Percentiles rank a stretch among this genome's conserved stretches.
phyloP scores from a whole-genome alignment of 2,888 invertebrate species.

The Alitta virens region DNA sequence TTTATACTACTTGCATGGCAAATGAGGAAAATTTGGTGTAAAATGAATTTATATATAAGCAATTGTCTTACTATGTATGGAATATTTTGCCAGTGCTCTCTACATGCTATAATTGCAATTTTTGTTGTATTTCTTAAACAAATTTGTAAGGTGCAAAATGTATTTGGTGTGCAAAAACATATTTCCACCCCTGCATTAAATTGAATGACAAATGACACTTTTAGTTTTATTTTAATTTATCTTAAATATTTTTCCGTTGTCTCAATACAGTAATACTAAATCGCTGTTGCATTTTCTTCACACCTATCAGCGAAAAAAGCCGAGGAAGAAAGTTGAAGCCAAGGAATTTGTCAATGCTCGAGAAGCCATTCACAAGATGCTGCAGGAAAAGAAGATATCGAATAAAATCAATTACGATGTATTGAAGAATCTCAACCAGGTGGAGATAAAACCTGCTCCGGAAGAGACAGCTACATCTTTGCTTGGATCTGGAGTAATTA shows the following conservation, averaged over 20 bases:
- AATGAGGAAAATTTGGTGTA: too few species aligned
- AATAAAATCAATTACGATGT: constrained; percentile 98
- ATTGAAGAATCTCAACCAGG: constrained; percentile 69
- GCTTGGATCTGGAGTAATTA: neutral
- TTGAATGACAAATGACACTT: too few species aligned
- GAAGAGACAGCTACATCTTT: neutral
- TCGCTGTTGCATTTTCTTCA: too few species aligned
- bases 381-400: constrained; percentile 93
- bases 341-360: constrained; percentile 61
- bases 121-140: too few species aligned
- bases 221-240: neutral
- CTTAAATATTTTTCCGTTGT: neutral
- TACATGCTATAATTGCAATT: too few species aligned
- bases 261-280: neutral
- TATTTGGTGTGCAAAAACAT: too few species aligned
- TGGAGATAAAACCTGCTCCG: constrained; percentile 3
- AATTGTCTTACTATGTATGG: too few species aligned
- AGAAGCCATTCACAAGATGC: constrained; percentile 94
- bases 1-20: too few species aligned
- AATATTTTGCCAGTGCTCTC: too few species aligned
- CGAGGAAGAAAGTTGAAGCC: constrained; percentile 31
- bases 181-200: too few species aligned
- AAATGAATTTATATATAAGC: too few species aligned
- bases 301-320: constrained; percentile 39
- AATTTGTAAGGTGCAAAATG: too few species aligned